Base-by-base conservation (phyloP, 1,140 invertebrate species). In the Chironomus tepperi region DNA sequence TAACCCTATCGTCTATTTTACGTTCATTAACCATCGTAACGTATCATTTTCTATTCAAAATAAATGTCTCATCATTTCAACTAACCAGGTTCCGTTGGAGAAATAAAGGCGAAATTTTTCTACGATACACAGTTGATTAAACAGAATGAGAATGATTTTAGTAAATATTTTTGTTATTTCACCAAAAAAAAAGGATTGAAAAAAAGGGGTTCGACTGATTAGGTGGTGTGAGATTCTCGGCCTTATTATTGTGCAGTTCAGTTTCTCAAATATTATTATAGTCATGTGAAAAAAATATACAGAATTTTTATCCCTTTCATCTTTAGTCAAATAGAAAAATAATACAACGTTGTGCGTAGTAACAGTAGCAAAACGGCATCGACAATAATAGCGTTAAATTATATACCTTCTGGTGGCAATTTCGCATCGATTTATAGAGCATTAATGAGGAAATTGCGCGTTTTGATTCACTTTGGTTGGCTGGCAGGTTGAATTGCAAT, bases 21-120 rank as follows among this genome's bases (percentile, higher is more conserved):
- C 65, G 65, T 70, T 70, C 16, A 70, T 70, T 70, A 70, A 70
- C 65, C 65, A 70, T 70, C 65, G 7, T 19, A 70, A 70, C 65
- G 16, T 70, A 70, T 70, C 65, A 70, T 70, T 70, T 70, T 70
- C 65, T 18, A 19, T 21, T 18, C 16, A 18, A 18, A 70, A 70
- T 70, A 70, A 70, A 19, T 70, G 65, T 70, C 65, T 70, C 65
- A 70, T 70, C 65, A 70, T 70, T 70, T 70, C 65, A 70, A 19
- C 65, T 70, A 70, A 70, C 65, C 16, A 70, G 47, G 47, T 57
- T 57, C n/a, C 65, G 3, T 21, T 34, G 5, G 5, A 34, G 24
- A n/a, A n/a, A n/a, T 34, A 34, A 34, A 34, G 24, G 24, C 24
- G 24, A 34, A 34, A 2, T 34, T 34, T 34, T 34, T 34, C 16